phyloP scores from a whole-genome alignment of 1,140 invertebrate genomes.

The Diachasma alloeum region DNA sequence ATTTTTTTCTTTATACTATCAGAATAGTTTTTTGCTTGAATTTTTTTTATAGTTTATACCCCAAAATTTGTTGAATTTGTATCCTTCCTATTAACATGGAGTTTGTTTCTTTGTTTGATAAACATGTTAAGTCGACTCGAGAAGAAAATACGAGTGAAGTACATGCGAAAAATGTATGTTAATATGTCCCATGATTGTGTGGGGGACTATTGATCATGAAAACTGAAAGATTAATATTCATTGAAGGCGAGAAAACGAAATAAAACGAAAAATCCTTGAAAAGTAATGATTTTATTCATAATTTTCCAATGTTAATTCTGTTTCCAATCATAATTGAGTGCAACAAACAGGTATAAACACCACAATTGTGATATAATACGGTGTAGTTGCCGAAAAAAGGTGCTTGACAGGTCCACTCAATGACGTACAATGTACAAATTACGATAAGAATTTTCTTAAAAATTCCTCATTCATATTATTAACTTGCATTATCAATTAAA shows the following conservation, averaged over 20 bases:
- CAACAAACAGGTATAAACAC: not conserved
- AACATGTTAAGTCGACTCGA: not conserved
- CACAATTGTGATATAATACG: not conserved
- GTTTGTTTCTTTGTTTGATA: not conserved
- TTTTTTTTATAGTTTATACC: not conserved
- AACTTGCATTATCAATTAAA: slow-evolving; percentile 6
- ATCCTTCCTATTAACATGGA: not conserved
- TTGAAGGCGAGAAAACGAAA: not conserved
- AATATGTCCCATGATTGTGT: not conserved
- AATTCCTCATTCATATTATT: slow-evolving; percentile 2
- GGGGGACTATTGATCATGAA: not conserved
- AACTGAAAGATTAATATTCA: not conserved
- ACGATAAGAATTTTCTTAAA: not conserved
- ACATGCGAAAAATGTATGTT: not conserved
- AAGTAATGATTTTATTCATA: not conserved
- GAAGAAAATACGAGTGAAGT: not conserved
- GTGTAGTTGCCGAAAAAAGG: not conserved
- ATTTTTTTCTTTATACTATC: slow-evolving; percentile 17
- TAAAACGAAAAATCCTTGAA: not conserved
- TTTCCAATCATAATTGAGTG: not conserved
- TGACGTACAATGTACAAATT: not conserved
- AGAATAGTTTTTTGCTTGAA: not conserved
- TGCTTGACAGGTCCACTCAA: not conserved
- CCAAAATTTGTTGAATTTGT: not conserved
- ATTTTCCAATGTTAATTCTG: not conserved